phyloP scores from a whole-genome alignment of 2,888 invertebrate genomes.

The Aphidoletes aphidimyza region DNA sequence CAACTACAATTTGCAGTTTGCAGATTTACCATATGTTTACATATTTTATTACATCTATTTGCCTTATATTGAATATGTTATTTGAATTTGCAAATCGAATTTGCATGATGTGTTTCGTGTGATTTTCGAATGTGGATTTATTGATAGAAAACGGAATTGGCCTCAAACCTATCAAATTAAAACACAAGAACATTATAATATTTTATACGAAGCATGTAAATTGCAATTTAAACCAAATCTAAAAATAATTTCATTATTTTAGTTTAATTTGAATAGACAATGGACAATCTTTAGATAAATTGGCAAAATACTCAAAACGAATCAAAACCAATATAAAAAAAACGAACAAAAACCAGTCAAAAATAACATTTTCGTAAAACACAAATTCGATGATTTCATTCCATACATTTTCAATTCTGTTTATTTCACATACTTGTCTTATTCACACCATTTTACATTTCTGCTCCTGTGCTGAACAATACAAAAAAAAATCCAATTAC shows the following conservation, averaged over 20 bases:
- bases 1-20: neutral
- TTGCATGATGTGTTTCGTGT: constrained; percentile 5
- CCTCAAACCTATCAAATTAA: too few species aligned
- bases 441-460: neutral
- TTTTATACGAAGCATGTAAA: constrained; percentile 14
- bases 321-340: neutral
- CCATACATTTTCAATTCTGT: neutral
- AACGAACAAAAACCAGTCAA: neutral
- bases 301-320: constrained; percentile 33
- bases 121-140: constrained; percentile 11
- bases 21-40: neutral
- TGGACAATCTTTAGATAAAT: neutral
- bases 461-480: neutral
- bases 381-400: neutral
- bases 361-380: neutral
- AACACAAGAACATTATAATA: too few species aligned
- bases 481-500: neutral
- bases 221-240: neutral
- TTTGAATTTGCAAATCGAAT: constrained; percentile 45
- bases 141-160: neutral
- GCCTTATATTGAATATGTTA: neutral
- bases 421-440: neutral
- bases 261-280: neutral
- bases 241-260: too few species aligned
- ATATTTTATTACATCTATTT: neutral